Evolutionary conservation across 2,888 invertebrate species (phyloP).

Genomic region (Eupithecia centaureata): DNA sequence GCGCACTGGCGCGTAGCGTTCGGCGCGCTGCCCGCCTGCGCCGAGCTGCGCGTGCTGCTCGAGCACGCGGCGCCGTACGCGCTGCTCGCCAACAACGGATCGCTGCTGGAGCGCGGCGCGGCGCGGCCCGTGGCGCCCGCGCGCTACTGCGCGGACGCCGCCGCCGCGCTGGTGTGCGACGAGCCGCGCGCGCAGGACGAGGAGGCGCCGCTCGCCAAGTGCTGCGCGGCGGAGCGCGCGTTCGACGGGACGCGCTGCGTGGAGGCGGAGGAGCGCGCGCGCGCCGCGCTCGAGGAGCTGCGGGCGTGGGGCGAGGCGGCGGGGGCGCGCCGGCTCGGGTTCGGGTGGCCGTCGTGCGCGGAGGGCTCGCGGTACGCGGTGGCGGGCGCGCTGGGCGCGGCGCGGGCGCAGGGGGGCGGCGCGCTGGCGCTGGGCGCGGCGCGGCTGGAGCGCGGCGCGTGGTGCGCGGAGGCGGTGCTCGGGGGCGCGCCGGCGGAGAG

Average conservation of each 20-base stretch:
- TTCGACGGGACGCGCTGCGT: slow-evolving; percentile 84
- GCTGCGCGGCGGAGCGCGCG: slow-evolving; percentile 87
- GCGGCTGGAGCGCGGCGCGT: slow-evolving; percentile 73
- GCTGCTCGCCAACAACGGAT: slow-evolving; percentile 87
- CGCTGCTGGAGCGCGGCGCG: slow-evolving; percentile 81
- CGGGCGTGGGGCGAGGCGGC: slow-evolving; percentile 66
- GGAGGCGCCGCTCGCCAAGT: slow-evolving; percentile 83
- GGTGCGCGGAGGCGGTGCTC: slow-evolving; percentile 75
- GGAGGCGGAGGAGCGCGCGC: slow-evolving; percentile 60
- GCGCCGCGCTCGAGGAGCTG: slow-evolving; percentile 64
- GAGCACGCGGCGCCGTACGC: slow-evolving; percentile 76
- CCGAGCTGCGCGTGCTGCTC: slow-evolving; percentile 61
- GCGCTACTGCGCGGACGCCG: slow-evolving; percentile 88
- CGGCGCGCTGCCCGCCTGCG: slow-evolving; percentile 67
- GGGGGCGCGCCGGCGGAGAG: slow-evolving; percentile 49
- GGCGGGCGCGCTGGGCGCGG: slow-evolving; percentile 77
- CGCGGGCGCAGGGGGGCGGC: slow-evolving; percentile 71
- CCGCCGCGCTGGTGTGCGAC: slow-evolving; percentile 86
- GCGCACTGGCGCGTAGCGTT: slow-evolving; percentile 75
- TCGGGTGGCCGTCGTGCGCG: slow-evolving; percentile 70
- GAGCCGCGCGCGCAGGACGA: slow-evolving; percentile 54
- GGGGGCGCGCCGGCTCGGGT: slow-evolving; percentile 69
- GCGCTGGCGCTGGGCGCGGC: slow-evolving; percentile 82
- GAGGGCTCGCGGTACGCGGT: slow-evolving; percentile 81
- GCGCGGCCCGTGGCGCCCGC: slow-evolving; percentile 75